A percentile compares a stretch with the other conserved stretches of the same genome.
phyloP scores from a whole-genome alignment of 2,797 vertebrate species.

The Melanotaenia boesemani region DNA sequence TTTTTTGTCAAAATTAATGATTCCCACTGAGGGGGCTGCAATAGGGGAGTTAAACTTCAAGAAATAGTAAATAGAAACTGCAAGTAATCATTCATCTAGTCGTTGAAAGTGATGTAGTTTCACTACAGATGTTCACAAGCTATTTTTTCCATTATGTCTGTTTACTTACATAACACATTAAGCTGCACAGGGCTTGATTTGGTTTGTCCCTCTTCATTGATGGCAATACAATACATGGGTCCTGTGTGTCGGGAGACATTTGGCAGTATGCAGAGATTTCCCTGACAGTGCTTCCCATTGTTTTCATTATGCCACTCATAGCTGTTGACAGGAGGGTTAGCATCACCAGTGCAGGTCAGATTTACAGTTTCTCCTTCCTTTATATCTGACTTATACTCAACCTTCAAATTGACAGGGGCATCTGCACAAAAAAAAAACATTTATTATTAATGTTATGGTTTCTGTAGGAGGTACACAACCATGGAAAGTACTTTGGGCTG shows the following conservation, averaged over 20 bases:
- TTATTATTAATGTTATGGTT: background rate
- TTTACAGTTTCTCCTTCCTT: conserved; percentile 65
- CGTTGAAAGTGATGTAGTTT: too few species aligned
- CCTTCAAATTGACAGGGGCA: conserved; percentile 63
- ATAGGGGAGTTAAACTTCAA: too few species aligned
- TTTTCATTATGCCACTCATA: conserved; percentile 64
- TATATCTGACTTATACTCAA: conserved; percentile 46
- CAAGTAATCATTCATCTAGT: too few species aligned
- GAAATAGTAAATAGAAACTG: too few species aligned
- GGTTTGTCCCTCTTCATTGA: conserved; percentile 55
- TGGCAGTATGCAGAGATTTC: conserved; percentile 32
- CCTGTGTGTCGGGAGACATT: conserved; percentile 64
- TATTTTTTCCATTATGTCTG: too few species aligned
- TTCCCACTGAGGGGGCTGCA: too few species aligned
- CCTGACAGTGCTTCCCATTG: conserved; percentile 29
- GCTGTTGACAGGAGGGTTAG: conserved; percentile 63
- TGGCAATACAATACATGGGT: conserved; percentile 69
- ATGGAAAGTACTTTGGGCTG: background rate
- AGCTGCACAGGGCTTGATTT: conserved; percentile 59
- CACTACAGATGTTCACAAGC: too few species aligned
- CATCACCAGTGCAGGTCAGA: conserved; percentile 71
- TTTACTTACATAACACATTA: conserved; percentile 62
- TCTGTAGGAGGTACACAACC: background rate
- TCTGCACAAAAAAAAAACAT: conserved; percentile 60
- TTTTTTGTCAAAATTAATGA: too few species aligned